A percentile compares a stretch with the other conserved stretches of the same genome.
Evolutionary conservation across 2,888 invertebrate species (phyloP).

Genomic region (Gandaritis pyraliata): DNA sequence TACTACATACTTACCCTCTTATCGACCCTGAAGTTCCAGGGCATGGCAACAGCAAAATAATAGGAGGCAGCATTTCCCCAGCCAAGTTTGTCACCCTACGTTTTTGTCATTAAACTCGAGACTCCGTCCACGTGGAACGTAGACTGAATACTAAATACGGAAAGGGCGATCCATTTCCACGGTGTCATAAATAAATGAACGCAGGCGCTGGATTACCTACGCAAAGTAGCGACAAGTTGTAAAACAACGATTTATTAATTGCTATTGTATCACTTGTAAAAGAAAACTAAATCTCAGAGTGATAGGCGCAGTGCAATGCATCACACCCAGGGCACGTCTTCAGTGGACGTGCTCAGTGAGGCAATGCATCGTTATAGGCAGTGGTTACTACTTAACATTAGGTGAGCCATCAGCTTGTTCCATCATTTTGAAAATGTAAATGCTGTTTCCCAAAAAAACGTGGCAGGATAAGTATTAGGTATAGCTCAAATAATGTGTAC

Average conservation of each 20-base stretch:
- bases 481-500: not conserved
- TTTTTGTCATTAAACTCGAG: conserved; percentile 25
- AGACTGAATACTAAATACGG: conserved; percentile 30
- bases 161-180: conserved; percentile 29
- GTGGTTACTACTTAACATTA: too few relatives aligned
- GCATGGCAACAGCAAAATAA: conserved; percentile 18
- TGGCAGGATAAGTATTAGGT: too few relatives aligned
- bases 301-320: too few relatives aligned
- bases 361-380: too few relatives aligned
- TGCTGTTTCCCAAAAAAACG: too few relatives aligned
- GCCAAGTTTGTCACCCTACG: conserved; percentile 28
- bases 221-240: conserved; percentile 2
- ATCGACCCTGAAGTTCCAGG: conserved; percentile 32
- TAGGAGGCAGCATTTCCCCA: not conserved
- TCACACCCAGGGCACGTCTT: too few relatives aligned
- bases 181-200: conserved; percentile 36
- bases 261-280: not conserved
- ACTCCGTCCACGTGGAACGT: conserved; percentile 15
- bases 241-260: not conserved
- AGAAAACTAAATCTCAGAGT: too few relatives aligned
- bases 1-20: not conserved
- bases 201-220: conserved; percentile 3
- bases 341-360: too few relatives aligned
- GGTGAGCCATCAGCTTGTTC: too few relatives aligned
- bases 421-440: too few relatives aligned